Evolutionary conservation across 2,888 invertebrate species (phyloP), one percentile per base, ranked within the genome.

Genomic region (Melikaiella ostensackeni): DNA sequence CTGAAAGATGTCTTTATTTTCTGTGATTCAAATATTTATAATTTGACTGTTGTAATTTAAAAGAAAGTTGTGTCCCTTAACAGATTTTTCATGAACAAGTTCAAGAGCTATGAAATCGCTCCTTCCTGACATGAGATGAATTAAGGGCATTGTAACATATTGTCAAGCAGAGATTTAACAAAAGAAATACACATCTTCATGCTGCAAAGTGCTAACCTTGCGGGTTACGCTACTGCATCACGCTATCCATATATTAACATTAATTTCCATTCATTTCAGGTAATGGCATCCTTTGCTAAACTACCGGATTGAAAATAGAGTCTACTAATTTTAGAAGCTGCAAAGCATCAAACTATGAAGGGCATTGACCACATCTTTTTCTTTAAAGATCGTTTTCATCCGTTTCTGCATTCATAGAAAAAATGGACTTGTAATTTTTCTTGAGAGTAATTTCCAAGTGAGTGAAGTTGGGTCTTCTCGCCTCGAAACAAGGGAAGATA

Each of bases 141-240:
- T 27, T 66, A 62, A 35, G 11, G n/a, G 33, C n/a, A 62, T 35
- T 30, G 19, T 64, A 21, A 21, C 46, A 42, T 8, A 42, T 66
- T 66, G 64, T 66, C 42, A 46, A 66, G 24, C 7, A 24, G 21
- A 42, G 64, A 27, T 8, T 27, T 13, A 66, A 66, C 64, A 66
- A 46, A 66, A 46, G 64, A 46, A 66, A 38, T 62, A 35, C 35
- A 62, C 16, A 30, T 62, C 35, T 21, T 35, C 30, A 42, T 42
- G 24, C 38, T 46, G 21, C 24, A 42, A 66, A 24, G 64, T 66
- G 24, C 24, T 66, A 46, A 66, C 64, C 42, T 66, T 66, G 42
- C 24, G 21, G 42, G 24, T 42, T 66, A 66, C 64, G 64, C 64
- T 66, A 66, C 64, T 42, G 64, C 27, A 66, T 66, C 42, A 66